Evolutionary conservation across 1,140 invertebrate species (phyloP).

Genomic region (roundworm (Caenorhabditis elegans)): WBcel235 BX284604.4:9973001-9973500

Average conservation of each 20-base stretch:
- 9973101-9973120: too few relatives aligned
- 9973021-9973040: too few relatives aligned
- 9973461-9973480: conserved; percentile 1
- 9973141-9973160: too few relatives aligned
- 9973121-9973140: too few relatives aligned
- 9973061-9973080: too few relatives aligned
- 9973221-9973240: neutral
- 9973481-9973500: neutral
- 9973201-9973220: too few relatives aligned
- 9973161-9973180: too few relatives aligned
- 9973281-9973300: neutral
- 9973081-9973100: too few relatives aligned
- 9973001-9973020: too few relatives aligned
- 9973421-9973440: neutral
- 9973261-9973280: neutral
- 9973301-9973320: conserved; percentile 1
- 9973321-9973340: neutral
- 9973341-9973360: neutral
- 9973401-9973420: conserved; percentile 13
- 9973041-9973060: too few relatives aligned
- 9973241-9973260: neutral
- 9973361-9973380: neutral
- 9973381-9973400: neutral
- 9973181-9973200: too few relatives aligned
- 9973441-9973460: conserved; percentile 2